phyloP scores from a whole-genome alignment of 2,113 vertebrate genomes.

The Pimephales promelas region DNA sequence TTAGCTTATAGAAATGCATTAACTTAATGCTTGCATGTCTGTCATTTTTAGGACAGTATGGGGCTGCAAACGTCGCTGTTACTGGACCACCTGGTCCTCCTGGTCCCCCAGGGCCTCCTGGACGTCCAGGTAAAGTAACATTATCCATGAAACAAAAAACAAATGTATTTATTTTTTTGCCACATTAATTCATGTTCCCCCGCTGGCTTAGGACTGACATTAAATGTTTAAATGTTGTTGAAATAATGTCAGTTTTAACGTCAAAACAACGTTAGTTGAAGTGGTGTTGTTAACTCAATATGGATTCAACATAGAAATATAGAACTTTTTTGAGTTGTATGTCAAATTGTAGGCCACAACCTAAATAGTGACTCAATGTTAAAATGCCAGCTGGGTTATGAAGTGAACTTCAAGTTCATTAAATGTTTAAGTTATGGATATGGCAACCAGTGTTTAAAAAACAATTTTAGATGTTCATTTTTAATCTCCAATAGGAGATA shows the following conservation, averaged over 20 bases:
- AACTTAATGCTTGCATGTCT: neutral
- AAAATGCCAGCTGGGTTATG: too few species aligned
- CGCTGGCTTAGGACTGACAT: too few species aligned
- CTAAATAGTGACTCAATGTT: too few species aligned
- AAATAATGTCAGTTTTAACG: too few species aligned
- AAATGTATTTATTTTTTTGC: neutral
- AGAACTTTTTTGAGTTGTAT: too few species aligned
- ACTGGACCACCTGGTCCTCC: conserved; percentile 56
- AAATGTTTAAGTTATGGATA: neutral
- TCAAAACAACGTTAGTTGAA: too few species aligned
- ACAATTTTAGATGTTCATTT: too few species aligned
- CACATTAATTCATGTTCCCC: neutral
- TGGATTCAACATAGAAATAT: too few species aligned
- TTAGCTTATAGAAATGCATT: neutral
- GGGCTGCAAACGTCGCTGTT: conserved; percentile 8
- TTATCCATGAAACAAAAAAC: neutral
- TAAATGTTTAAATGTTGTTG: too few species aligned
- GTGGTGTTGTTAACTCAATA: too few species aligned
- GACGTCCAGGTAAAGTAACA: conserved; percentile 68
- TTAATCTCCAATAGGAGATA: conserved; percentile 63
- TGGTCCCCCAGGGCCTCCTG: conserved; percentile 73
- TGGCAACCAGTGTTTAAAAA: neutral
- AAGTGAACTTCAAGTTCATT: neutral
- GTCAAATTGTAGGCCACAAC: too few species aligned
- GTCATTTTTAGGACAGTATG: conserved; percentile 57